Base-by-base conservation (phyloP, 2,797 vertebrate species). In the Holocentrus rufus region DNA sequence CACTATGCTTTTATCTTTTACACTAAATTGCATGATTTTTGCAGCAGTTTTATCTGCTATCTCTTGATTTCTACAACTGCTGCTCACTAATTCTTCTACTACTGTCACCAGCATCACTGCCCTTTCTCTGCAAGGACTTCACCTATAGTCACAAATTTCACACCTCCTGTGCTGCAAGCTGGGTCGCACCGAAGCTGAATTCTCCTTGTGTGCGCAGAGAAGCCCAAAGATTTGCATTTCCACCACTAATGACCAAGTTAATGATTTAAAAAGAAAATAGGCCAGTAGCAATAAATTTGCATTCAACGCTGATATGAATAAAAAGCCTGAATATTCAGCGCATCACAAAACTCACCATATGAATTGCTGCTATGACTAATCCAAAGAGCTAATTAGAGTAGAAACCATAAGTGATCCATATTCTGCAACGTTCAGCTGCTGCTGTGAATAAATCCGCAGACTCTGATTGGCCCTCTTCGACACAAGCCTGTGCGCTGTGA, bases 301-400 rank as follows among this genome's bases (percentile, higher is more conserved):
- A 87, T 86, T 69, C 23, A 57, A 64, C 60, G 52, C 23, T 39
- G 72, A 46, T 50, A 65, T 83, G 53, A 78, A 81, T 66, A 5
- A 76, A 83, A 76, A 3, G 23, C 55, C 62, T 64, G 57, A 77
- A 82, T 75, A 85, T 70, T 76, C 68, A 36, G 8, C 2, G 7
- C n/a, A 85, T 57, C 56, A 69, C 46, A 67, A 77, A 66, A 71
- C 67, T 42, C 30, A 68, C 61, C 50, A 36, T 61, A 70, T 78
- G 69, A 75, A 62, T 46, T 14, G 30, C 76, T 80, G 71, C 57
- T 67, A 69, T 65, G 4, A 18, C 69, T 77, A 85, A 89, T 76
- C 74, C 82, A 63, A 69, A 75, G 62, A 82, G 69, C 76, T 83
- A 84, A 91, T 89, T 86, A 78, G 54, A 80, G 84, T 69, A 82